Conservation (phyloP, 2,888 invertebrate species). For the Leucania comma region DNA sequence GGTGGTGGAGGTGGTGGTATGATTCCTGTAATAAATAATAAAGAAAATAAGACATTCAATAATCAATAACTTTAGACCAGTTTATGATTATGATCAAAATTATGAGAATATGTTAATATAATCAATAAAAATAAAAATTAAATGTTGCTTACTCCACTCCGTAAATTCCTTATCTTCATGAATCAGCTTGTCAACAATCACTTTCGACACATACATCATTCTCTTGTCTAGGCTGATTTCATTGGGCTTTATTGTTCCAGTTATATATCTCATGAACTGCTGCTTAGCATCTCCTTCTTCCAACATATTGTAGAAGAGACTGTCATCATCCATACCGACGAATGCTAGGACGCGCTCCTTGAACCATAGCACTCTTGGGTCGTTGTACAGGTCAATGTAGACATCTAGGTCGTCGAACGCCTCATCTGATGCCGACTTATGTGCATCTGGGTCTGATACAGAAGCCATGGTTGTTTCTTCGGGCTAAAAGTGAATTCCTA, state of each 20-base stretch:
- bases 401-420: slow-evolving; percentile 47
- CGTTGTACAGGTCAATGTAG: slow-evolving; percentile 76
- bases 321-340: slow-evolving; percentile 90
- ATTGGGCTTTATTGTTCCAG: slow-evolving; percentile 74
- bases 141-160: slow-evolving; percentile 92
- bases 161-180: slow-evolving; percentile 94
- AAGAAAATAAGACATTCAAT: not conserved
- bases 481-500: not conserved
- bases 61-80: not conserved
- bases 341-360: slow-evolving; percentile 91
- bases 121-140: not conserved
- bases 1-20: slow-evolving; percentile 84
- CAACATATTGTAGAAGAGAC: slow-evolving; percentile 91
- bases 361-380: slow-evolving; percentile 93
- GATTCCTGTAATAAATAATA: slow-evolving; percentile 71
- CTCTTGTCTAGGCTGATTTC: slow-evolving; percentile 88
- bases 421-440: not conserved
- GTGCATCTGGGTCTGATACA: slow-evolving; percentile 6
- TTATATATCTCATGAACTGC: slow-evolving; percentile 74
- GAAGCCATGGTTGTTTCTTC: slow-evolving; percentile 20
- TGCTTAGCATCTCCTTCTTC: slow-evolving; percentile 89
- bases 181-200: slow-evolving; percentile 92
- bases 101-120: not conserved
- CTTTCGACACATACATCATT: slow-evolving; percentile 93
- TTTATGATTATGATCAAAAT: not conserved